Evolutionary conservation across 2,113 vertebrate species (phyloP), one percentile per base, ranked within the genome.

Genomic region (Brachirus orientalis): DNA sequence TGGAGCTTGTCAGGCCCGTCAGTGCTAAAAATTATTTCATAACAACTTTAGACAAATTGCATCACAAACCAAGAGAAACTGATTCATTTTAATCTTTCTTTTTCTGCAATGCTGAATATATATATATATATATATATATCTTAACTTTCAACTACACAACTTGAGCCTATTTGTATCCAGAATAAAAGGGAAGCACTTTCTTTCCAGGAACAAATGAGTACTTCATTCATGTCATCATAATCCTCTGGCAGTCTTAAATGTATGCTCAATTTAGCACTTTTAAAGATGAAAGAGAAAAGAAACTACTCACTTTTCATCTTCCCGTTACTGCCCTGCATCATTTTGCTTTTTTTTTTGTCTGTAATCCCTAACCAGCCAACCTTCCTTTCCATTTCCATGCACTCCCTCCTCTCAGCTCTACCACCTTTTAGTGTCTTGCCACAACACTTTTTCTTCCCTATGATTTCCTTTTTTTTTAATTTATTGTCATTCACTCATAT

Each of bases 401-500:
- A 8, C 52, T 9, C 37, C 20, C 19, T 48, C 18, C 52, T 38
- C 18, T 48, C 53, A 35, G 16, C 20, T 28, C 28, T 28, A 28
- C 28, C 28, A 28, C 28, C 28, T 28, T 28, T 28, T 6, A 28
- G 28, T 28, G 3, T 28, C 28, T 6, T 28, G 28, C 28, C 28
- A 28, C 8, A 1, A 19, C 9, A n/a, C 36, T 19, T 10, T 5
- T 6, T 37, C 54, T 20, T 40, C 33, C 52, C 18, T 37, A 2
- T 53, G 54, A 56, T 55, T 65, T 56, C 45, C 51, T 22, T 55
- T n/a, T 11, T 61, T 62, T 62, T 44, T 40, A n/a, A n/a, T n/a
- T n/a, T n/a, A n/a, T 18, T 64, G 40, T 33, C 12, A 11, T 16
- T 16, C 17, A 22, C 52, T 19, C 33, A 10, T 13, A 20, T 58